Conservation (phyloP, 2,797 vertebrate genomes). For the Danio jaintianensis region DNA sequence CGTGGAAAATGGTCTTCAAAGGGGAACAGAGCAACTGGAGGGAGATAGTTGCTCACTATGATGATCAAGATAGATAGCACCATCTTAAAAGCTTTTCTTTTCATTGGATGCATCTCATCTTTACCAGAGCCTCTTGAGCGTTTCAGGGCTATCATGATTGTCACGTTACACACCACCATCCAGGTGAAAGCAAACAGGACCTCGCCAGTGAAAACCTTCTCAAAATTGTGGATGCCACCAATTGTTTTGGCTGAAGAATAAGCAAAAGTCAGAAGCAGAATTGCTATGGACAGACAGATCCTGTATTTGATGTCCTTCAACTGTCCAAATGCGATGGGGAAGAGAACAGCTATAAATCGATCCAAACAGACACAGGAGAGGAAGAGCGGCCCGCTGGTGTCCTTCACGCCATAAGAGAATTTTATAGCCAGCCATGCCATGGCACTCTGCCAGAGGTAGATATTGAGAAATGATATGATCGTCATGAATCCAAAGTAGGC, state of each 20-base stretch:
- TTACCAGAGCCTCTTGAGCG: conserved; percentile 72
- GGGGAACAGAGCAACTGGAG: conserved; percentile 77
- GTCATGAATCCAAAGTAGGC: conserved; percentile 76
- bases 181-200: conserved; percentile 74
- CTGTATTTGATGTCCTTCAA: conserved; percentile 76
- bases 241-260: conserved; percentile 76
- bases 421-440: conserved; percentile 66
- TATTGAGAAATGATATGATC: conserved; percentile 72
- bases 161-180: conserved; percentile 77
- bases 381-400: conserved; percentile 79
- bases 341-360: conserved; percentile 79
- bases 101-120: conserved; percentile 83
- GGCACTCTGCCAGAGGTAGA: conserved; percentile 75
- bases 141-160: conserved; percentile 78
- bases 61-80: conserved; percentile 78
- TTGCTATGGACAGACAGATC: conserved; percentile 66
- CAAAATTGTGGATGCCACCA: conserved; percentile 74
- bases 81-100: conserved; percentile 80
- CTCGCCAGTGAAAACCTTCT: conserved; percentile 78
- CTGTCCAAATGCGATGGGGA: conserved; percentile 74
- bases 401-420: conserved; percentile 80
- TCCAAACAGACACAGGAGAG: conserved; percentile 83
- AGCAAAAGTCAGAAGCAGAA: conserved; percentile 75
- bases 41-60: conserved; percentile 79
- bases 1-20: conserved; percentile 76